Conservation (phyloP, 2,797 vertebrate species). For the Neostethus bicornis region DNA sequence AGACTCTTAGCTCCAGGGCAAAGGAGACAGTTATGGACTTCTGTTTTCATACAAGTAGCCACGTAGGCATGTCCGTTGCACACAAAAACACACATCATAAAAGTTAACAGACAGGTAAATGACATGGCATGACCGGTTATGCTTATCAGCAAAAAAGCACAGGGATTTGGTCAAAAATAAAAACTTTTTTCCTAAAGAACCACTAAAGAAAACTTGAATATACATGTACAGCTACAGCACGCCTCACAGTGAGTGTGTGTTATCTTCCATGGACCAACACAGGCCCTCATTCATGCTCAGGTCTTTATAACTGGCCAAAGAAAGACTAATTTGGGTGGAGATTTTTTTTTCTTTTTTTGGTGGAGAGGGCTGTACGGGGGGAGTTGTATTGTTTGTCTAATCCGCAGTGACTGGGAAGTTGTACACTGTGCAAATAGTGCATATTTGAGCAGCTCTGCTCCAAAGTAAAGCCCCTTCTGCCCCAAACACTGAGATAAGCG, state of each 20-base stretch:
- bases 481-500: conserved; percentile 76
- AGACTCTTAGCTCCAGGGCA: conserved; percentile 28
- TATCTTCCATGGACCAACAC: conserved; percentile 75
- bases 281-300: conserved; percentile 76
- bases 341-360: conserved; percentile 55
- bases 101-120: conserved; percentile 54
- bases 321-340: conserved; percentile 80
- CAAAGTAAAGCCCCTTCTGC: conserved; percentile 75
- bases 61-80: background rate
- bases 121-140: conserved; percentile 34
- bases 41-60: conserved; percentile 12
- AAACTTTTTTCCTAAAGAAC: conserved; percentile 54
- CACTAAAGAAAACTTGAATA: conserved; percentile 35
- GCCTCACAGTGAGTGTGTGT: conserved; percentile 68
- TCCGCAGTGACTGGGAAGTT: conserved; percentile 81
- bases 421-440: conserved; percentile 80
- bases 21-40: conserved; percentile 32
- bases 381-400: conserved; percentile 80
- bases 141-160: conserved; percentile 45
- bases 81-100: conserved; percentile 12
- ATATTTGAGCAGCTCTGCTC: conserved; percentile 76
- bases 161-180: conserved; percentile 32
- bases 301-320: conserved; percentile 79
- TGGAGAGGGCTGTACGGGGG: conserved; percentile 63
- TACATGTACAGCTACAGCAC: conserved; percentile 45